phyloP scores from a whole-genome alignment of 2,888 invertebrate genomes.

The Amorpha juglandis region DNA sequence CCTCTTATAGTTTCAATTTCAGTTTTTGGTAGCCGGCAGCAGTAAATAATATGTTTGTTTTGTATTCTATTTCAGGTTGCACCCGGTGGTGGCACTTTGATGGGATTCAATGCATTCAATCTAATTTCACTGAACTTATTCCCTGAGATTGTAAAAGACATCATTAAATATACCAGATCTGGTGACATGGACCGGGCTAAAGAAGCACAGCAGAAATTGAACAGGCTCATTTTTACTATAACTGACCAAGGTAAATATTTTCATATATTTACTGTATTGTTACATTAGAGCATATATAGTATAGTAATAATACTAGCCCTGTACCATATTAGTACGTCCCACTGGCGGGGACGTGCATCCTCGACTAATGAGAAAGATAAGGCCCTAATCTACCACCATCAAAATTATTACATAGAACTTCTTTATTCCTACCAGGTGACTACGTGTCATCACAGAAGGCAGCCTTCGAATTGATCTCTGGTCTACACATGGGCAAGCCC shows the following conservation, averaged over 20 bases:
- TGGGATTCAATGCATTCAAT: conserved; percentile 15
- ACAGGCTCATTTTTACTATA: not conserved
- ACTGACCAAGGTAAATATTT: not conserved
- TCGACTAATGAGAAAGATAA: too few species aligned
- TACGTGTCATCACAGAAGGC: not conserved
- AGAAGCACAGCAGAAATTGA: conserved; percentile 2
- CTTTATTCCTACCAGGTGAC: not conserved
- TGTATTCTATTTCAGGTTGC: not conserved
- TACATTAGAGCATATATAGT: too few species aligned
- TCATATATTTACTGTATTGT: too few species aligned
- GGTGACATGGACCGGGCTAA: not conserved
- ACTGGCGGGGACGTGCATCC: too few species aligned
- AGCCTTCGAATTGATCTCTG: conserved; percentile 3
- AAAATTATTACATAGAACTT: too few species aligned
- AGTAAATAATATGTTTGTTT: too few species aligned
- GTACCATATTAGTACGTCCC: too few species aligned
- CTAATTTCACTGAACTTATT: conserved; percentile 9
- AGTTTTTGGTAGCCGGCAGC: too few species aligned
- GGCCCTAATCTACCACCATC: too few species aligned
- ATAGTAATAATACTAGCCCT: too few species aligned
- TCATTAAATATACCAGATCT: not conserved
- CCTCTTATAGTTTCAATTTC: too few species aligned
- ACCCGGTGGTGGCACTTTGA: conserved; percentile 3
- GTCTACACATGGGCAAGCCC: not conserved
- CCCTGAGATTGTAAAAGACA: not conserved